A percentile compares a stretch with the other conserved stretches of the same genome.
phyloP scores from a whole-genome alignment of 2,888 invertebrate species.

The Azorinus chamasolen region DNA sequence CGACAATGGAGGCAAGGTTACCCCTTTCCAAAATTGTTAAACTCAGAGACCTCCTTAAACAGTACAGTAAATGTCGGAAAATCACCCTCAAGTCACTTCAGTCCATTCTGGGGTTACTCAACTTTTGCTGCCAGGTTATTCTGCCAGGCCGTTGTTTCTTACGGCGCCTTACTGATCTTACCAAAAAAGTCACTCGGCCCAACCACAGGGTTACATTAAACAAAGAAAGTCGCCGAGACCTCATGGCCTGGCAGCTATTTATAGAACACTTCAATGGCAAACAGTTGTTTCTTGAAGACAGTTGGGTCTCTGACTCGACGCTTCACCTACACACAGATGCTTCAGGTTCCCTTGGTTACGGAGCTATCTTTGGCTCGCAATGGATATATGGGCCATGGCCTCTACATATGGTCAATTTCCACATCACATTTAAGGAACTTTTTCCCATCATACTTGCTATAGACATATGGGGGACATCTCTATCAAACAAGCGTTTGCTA shows the following conservation, averaged over 20 bases:
- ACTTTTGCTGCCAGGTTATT: constrained; percentile 41
- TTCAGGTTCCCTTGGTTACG: constrained; percentile 36
- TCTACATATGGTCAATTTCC: background rate
- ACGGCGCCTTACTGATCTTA: constrained; percentile 21
- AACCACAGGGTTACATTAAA: constrained; percentile 25
- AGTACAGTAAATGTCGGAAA: constrained; percentile 2
- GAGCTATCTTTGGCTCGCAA: constrained; percentile 23
- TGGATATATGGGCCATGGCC: constrained; percentile 35
- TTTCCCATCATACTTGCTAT: constrained; percentile 43
- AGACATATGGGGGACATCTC: constrained; percentile 39
- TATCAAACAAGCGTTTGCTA: constrained; percentile 40
- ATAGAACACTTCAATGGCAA: constrained; percentile 34
- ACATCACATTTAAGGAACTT: constrained; percentile 39
- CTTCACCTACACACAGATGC: constrained; percentile 37
- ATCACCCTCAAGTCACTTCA: constrained; percentile 5
- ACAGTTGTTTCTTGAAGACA: constrained; percentile 4
- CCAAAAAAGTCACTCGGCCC: constrained; percentile 17
- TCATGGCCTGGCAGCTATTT: constrained; percentile 29
- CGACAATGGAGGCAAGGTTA: constrained; percentile 25
- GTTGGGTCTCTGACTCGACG: constrained; percentile 9
- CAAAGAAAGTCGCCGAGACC: constrained; percentile 19
- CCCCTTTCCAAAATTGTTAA: constrained; percentile 24
- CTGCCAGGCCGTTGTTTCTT: constrained; percentile 27
- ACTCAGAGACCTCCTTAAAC: background rate
- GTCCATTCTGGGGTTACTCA: constrained; percentile 18